These are phyloP conservation scores for Acanthornis magna DNA, from an alignment of 2,797 vertebrate species.

Conservation along the genomic window DNA sequence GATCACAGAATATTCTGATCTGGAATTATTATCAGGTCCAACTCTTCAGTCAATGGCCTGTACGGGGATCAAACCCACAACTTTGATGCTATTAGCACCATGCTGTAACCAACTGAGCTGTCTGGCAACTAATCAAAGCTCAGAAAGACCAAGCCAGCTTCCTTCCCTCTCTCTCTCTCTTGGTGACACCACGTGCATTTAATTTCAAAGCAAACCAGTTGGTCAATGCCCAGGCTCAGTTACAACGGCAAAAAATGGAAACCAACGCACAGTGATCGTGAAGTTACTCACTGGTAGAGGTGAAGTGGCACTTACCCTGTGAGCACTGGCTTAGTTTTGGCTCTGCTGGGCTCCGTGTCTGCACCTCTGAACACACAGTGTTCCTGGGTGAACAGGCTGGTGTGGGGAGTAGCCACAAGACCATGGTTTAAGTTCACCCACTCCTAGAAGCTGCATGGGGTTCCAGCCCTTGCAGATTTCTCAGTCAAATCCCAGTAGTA, in stretches of 20 bases:
- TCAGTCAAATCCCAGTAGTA: neutral
- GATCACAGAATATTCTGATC: neutral
- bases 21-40: neutral
- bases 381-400: neutral
- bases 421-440: neutral
- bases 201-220: neutral
- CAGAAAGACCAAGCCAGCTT: neutral
- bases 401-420: neutral
- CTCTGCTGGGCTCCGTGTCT: neutral
- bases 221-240: neutral
- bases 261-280: rapidly evolving
- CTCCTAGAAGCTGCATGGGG: neutral
- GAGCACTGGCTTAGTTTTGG: neutral
- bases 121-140: neutral
- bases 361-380: neutral
- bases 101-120: neutral
- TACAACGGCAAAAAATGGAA: neutral
- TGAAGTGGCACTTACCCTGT: neutral
- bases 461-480: neutral
- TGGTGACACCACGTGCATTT: neutral
- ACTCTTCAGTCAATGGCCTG: neutral
- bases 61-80: neutral
- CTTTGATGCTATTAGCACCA: neutral
- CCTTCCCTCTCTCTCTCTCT: neutral
- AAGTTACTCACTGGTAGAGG: neutral